Base-by-base conservation (phyloP, 2,888 invertebrate species). In the Dynastes hyllus region DNA sequence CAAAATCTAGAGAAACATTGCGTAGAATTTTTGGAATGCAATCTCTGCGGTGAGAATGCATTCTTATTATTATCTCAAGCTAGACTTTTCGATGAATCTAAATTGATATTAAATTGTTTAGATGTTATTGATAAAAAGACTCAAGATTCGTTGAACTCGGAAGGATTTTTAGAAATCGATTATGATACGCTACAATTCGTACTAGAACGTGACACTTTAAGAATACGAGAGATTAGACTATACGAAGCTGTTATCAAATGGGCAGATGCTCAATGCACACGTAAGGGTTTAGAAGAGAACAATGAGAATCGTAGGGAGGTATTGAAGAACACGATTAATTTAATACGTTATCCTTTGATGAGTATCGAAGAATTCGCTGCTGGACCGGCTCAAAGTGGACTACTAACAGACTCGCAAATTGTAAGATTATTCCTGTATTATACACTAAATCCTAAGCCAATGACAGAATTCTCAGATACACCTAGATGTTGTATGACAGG, bases 51-150 rank as follows among this genome's bases (percentile, higher is more conserved):
- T 37, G 96, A 96, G 83, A 96, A 96, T 90, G 96, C 96, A 5
- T 96, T 96, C 86, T 90, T 96, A 88, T 89, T 96, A 78, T 89
- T 96, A 79, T 95, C 95, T 0, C 94, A 93, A 85, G 96, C 96
- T 0, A 90, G 95, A 32, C 88, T 96, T 58, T 96, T 96, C 88
- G 96, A 96, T 87, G 96, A 96, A 86, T 94, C 94, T 0, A 94
- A 95, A 86, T 86, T 96, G 77, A 95, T 95, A n/a, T 92, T 94
- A 0, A 89, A 95, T 50, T 96, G 96, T 85, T 89, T 96, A 81
- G 95, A 96, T 85, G 94, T 94, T 85, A 96, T 96, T 81, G 96
- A 96, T 86, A 95, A 95, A 87, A 94, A 95, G 85, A 95, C 96
- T 0, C 92, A 92, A 0, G 95, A 96, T 87, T 95, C 96, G 0